Evolutionary conservation across 2,888 invertebrate genomes (phyloP), one percentile per base, ranked within the genome.

Genomic region (Lacanobia oleracea): DNA sequence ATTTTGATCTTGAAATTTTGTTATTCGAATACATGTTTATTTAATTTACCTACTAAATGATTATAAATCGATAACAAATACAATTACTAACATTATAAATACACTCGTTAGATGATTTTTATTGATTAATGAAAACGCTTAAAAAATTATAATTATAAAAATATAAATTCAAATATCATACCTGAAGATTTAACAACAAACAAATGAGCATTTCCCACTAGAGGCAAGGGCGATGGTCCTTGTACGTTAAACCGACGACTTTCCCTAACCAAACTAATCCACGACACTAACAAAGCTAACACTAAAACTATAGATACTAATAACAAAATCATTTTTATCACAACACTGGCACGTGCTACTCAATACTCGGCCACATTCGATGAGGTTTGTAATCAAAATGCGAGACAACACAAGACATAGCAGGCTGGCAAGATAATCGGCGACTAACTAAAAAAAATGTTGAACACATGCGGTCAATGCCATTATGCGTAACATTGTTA

Each of bases 191-290:
- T 86, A 70, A 92, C 94, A n/a, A 94, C 86, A 75, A 96, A 92
- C 33, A 95, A 89, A 72, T 94, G 89, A 0, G 92, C 96, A 90
- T 96, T 96, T 0, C 97, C 97, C 14, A 97, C 60, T 3, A 97
- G 16, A 0, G 97, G 97, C 51, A 94, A 78, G 0, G 92, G 90
- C 0, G 76, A 60, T 0, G 96, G 96, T 10, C 94, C 94, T 3
- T 82, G 82, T 14, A 93, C 53, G 61, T 92, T 91, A 37, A 78
- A 86, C 8, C 69, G 85, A 8, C 77, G 86, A 16, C 79, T 85
- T 60, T 90, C 87, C 23, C 67, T 78, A 18, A 91, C 45, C 18
- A 93, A 87, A 73, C 79, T 75, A 8, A 89, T 74, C 93, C 93
- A 93, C 2, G 93, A 93, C 43, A 87, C 12, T 37, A 88, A 59